Percentiles rank a stretch among this genome's conserved stretches.
These are phyloP conservation scores for Kryptopterus vitreolus DNA, from an alignment of 2,797 vertebrate species.

Conservation along the genomic window DNA sequence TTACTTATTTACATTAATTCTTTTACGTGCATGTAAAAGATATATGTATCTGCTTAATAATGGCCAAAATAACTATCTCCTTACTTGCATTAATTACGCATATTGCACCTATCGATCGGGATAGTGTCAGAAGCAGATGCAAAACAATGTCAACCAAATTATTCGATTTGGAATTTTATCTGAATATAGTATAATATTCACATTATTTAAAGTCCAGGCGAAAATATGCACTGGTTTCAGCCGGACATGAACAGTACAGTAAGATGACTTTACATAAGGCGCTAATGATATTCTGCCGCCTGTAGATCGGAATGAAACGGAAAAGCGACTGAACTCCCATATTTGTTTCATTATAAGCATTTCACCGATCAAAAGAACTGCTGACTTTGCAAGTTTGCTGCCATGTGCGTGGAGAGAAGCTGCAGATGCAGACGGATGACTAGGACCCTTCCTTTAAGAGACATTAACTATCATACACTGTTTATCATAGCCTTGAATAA, in stretches of 20 bases:
- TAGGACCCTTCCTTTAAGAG: neutral
- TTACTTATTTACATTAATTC: no score
- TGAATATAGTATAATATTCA: constrained; percentile 64
- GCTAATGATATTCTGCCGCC: constrained; percentile 53
- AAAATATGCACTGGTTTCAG: constrained; percentile 59
- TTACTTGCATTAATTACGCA: no score
- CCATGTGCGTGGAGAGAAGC: neutral
- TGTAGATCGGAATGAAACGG: constrained; percentile 10
- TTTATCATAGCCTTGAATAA: neutral
- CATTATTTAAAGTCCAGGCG: constrained; percentile 52
- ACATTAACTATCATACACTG: constrained; percentile 2
- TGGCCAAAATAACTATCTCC: neutral
- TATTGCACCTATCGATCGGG: neutral
- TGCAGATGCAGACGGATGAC: neutral
- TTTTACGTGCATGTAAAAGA: no score
- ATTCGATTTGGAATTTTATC: no score
- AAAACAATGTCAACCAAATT: no score
- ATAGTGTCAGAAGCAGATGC: no score
- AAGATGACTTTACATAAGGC: constrained; percentile 45
- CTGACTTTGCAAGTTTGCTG: neutral
- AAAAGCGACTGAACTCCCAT: neutral
- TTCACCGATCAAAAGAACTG: constrained; percentile 18
- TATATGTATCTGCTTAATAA: neutral
- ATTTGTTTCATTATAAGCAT: constrained; percentile 22
- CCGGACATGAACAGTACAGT: constrained; percentile 61